Evolutionary conservation across 1,140 invertebrate species (phyloP), one percentile per base, ranked within the genome.

Genomic region (Trachymyrmex cornetzi): DNA sequence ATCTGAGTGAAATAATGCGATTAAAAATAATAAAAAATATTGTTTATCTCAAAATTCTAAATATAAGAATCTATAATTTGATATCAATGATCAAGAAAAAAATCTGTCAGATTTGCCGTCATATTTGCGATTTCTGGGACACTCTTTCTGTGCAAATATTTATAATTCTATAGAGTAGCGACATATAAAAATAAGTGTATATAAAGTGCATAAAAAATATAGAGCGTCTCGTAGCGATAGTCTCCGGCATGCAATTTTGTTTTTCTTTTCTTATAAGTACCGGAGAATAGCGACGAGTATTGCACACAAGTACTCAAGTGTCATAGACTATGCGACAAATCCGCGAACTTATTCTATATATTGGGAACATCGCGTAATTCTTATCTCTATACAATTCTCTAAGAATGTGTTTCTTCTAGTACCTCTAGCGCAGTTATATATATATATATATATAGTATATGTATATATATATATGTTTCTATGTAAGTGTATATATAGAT

Each of bases 291-390:
- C 85, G 50, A 90, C 88, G 71, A 71, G 34, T 93, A 93, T 93
- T 93, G 93, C 93, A 93, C 93, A 89, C 87, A 90, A 92, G 59
- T 80, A 87, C 77, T 92, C 77, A 72, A 88, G 14, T 88, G 87
- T 85, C 85, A 84, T 89, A 91, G 85, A 77, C 87, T 88, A 88
- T 87, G 74, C 85, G 30, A 69, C 57, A 24, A 27, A 91, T 81
- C 19, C 79, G 67, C 67, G 34, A 87, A 88, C 86, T 91, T 89
- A 93, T 50, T 16, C 55, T 90, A 91, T 57, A 85, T 6, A 50
- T 82, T 81, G 48, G 30, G n/a, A 85, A 34, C 30, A 22, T 24
- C 24, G 55, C 61, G 14, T 75, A 75, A 22, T 67, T 34, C 34
- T 88, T 88, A 90, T 81, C 14, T 89, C 22, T 81, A 81, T 69